Conservation (phyloP, 2,888 invertebrate genomes). For the Cremastinae sp. region DNA sequence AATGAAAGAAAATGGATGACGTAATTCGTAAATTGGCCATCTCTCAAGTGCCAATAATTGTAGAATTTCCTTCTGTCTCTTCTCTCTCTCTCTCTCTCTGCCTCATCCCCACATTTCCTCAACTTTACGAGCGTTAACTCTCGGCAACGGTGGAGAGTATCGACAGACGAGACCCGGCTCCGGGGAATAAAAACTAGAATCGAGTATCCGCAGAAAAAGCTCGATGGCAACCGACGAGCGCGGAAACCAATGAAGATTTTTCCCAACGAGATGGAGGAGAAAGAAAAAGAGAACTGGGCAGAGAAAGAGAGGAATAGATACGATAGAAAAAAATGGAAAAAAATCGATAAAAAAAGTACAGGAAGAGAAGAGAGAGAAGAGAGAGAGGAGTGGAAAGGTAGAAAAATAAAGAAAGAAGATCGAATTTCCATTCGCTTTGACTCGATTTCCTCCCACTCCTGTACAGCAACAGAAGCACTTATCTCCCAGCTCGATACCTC, state of each 20-base stretch:
- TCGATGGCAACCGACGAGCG: conserved; percentile 15
- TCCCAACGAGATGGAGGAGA: conserved; percentile 43
- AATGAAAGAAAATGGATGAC: no score
- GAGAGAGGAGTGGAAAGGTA: not conserved
- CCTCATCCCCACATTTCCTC: not conserved
- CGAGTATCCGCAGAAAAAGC: conserved; percentile 42
- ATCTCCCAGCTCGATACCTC: conserved; percentile 53
- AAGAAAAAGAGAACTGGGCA: not conserved
- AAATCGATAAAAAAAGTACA: conserved; percentile 3
- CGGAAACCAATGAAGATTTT: conserved; percentile 51
- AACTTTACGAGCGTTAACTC: not conserved
- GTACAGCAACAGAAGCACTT: conserved; percentile 50
- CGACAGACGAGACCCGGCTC: conserved; percentile 28
- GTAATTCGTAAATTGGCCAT: no score
- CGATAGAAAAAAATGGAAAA: no score
- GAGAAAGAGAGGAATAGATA: no score
- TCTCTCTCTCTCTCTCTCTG: not conserved
- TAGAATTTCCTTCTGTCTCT: not conserved
- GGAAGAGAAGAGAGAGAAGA: not conserved
- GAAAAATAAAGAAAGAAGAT: not conserved
- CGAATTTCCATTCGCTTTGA: conserved; percentile 57
- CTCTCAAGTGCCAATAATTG: no score
- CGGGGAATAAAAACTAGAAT: conserved; percentile 55
- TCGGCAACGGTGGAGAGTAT: conserved; percentile 9
- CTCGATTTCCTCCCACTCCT: conserved; percentile 58